Evolutionary conservation across 2,888 invertebrate species (phyloP).

Genomic region (Tanytarsus gracilentus): DNA sequence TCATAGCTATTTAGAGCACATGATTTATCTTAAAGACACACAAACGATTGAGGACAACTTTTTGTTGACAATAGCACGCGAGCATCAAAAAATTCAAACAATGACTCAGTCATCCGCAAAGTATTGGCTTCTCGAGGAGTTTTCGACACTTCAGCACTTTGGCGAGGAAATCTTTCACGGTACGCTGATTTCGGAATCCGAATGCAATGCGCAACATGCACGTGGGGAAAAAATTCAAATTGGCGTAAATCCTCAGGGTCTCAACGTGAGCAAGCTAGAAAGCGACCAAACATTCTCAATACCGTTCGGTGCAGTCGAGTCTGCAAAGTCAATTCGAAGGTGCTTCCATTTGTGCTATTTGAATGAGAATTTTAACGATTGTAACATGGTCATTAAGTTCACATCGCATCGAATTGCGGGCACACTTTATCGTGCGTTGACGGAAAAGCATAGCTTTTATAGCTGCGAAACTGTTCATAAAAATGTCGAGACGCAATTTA

Average conservation of each 20-base stretch:
- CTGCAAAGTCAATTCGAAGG: constrained; percentile 65
- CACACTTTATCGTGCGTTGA: constrained; percentile 74
- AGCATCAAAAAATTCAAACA: constrained; percentile 42
- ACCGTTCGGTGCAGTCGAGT: constrained; percentile 71
- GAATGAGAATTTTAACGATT: constrained; percentile 56
- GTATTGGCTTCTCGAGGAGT: constrained; percentile 73
- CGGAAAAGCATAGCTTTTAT: constrained; percentile 87
- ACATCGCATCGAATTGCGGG: constrained; percentile 73
- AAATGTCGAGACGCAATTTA: constrained; percentile 81
- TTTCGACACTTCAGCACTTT: constrained; percentile 68
- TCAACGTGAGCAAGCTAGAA: constrained; percentile 60
- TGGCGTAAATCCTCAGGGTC: constrained; percentile 76
- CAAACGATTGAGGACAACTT: no score
- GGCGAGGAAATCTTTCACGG: constrained; percentile 78
- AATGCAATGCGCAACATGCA: background rate
- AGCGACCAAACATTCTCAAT: constrained; percentile 61
- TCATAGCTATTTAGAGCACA: constrained; percentile 12
- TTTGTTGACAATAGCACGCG: constrained; percentile 39
- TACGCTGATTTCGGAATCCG: constrained; percentile 38
- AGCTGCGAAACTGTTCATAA: constrained; percentile 84
- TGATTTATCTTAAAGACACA: background rate
- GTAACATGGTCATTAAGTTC: constrained; percentile 65
- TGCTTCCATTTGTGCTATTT: constrained; percentile 68
- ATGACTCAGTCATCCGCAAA: constrained; percentile 71
- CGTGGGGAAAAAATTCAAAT: constrained; percentile 40